Percentiles rank a stretch among this genome's conserved stretches.
phyloP scores from a whole-genome alignment of 2,113 vertebrate genomes.

The Phrynosoma platyrhinos region DNA sequence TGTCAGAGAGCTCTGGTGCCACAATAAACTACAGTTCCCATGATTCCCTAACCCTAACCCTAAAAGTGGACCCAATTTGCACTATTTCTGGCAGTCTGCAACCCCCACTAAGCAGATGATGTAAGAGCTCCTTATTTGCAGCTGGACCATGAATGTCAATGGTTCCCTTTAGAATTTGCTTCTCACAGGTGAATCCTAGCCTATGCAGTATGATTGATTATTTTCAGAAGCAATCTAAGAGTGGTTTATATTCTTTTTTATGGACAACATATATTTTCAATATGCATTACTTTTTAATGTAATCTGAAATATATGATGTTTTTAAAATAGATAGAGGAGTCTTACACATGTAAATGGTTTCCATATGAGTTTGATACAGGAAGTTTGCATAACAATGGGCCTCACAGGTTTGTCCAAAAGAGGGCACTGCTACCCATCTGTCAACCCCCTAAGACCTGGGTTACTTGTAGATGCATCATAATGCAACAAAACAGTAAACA shows the following conservation, averaged over 20 bases:
- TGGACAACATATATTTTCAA: background rate
- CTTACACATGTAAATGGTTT: background rate
- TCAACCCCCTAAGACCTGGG: background rate
- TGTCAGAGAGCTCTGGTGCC: no score
- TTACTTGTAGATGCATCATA: background rate
- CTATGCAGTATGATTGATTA: background rate
- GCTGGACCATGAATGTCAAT: background rate
- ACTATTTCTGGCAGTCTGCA: no score
- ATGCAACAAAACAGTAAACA: background rate
- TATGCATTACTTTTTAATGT: background rate
- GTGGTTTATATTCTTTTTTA: background rate
- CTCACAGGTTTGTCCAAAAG: constrained; percentile 41
- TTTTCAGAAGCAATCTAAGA: background rate
- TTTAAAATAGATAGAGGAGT: background rate
- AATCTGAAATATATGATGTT: background rate
- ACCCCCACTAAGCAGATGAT: background rate
- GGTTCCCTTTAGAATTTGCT: background rate
- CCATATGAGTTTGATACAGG: background rate
- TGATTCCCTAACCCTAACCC: no score
- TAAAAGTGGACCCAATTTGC: no score
- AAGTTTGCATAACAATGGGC: background rate
- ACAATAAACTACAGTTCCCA: no score
- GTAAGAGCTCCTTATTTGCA: background rate
- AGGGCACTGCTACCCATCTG: constrained; percentile 24
- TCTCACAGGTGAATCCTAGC: background rate